Percentiles rank a stretch among this genome's conserved stretches.
phyloP scores from a whole-genome alignment of 2,888 invertebrate genomes.

The Tiliacea citrago region DNA sequence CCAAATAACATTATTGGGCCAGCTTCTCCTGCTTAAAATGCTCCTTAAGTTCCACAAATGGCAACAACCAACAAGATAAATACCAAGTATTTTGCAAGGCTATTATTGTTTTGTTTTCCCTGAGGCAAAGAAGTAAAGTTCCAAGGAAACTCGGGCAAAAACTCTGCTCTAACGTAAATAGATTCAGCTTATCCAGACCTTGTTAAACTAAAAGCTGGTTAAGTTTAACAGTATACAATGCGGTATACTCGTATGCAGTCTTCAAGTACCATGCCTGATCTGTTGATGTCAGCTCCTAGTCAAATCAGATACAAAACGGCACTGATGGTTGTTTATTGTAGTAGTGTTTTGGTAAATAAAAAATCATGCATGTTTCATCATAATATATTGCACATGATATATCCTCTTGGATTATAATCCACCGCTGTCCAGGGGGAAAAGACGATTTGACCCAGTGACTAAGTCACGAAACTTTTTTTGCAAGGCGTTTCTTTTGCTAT shows the following conservation, averaged over 20 bases:
- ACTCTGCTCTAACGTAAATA: constrained; percentile 52
- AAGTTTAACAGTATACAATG: constrained; percentile 43
- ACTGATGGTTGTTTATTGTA: no score
- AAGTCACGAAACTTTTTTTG: no score
- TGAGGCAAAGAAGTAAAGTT: constrained; percentile 38
- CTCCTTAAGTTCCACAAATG: constrained; percentile 7
- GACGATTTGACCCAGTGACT: no score
- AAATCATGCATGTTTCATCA: no score
- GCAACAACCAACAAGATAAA: constrained; percentile 33
- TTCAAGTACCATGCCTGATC: not conserved
- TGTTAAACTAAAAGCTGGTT: constrained; percentile 56
- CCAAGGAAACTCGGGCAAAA: constrained; percentile 45
- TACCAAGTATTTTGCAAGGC: constrained; percentile 35
- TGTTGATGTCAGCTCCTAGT: not conserved
- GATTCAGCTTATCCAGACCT: constrained; percentile 56
- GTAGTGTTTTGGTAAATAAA: no score
- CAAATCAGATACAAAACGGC: not conserved
- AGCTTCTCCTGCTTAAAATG: not conserved
- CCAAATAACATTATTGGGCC: not conserved
- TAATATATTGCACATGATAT: no score
- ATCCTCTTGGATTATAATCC: no score
- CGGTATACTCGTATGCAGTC: constrained; percentile 15
- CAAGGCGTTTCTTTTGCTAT: no score
- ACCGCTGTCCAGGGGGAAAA: no score
- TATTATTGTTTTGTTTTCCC: constrained; percentile 38